Base-by-base conservation (phyloP, 2,113 vertebrate species). In the Regulus satrapa region DNA sequence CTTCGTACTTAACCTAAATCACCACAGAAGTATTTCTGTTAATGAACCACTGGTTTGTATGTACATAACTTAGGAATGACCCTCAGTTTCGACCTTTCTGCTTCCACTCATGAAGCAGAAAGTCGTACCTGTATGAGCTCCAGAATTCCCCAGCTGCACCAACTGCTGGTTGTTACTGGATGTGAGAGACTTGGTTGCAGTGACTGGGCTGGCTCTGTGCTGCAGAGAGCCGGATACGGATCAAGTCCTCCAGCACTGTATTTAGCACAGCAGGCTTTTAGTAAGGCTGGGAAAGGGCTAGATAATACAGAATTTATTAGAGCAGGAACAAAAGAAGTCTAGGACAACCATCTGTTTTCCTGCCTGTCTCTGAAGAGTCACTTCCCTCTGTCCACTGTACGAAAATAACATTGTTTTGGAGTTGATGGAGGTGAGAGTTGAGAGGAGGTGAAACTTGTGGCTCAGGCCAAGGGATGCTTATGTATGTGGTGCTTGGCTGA, bases 201-300 rank as follows among this genome's bases (percentile, higher is more conserved):
- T 58, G 64, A 3, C 58, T 34, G 46, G 49, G 5, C 49, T 51
- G n/a, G 18, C 28, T 73, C 43, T 5, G 12, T 73, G 48, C 36
- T 38, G 41, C 14, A 3, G 26, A 43, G 51, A 55, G 24, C 7
- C 0, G 0, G 20, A 29, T 38, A 0, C 13, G 48, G 56, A 62
- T 45, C 9, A 36, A 26, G 12, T 49, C 38, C 62, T 82, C 52
- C 45, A 51, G 46, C 2, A 1, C 58, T 38, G 4, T 43, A 18
- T 48, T n/a, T 77, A 58, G 55, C 2, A 1, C 85, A 74, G 40
- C 67, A 68, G 36, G 15, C 63, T 21, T 74, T 12, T 32, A 61
- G 24, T 23, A 36, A 77, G 14, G 2, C 56, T 63, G 41, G 46
- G 28, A 63, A 75, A 81, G 38, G 23, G 72, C 45, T 54, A 34